Conservation (phyloP, 1,140 invertebrate genomes). For the Panagrolaimus sp. region DNA sequence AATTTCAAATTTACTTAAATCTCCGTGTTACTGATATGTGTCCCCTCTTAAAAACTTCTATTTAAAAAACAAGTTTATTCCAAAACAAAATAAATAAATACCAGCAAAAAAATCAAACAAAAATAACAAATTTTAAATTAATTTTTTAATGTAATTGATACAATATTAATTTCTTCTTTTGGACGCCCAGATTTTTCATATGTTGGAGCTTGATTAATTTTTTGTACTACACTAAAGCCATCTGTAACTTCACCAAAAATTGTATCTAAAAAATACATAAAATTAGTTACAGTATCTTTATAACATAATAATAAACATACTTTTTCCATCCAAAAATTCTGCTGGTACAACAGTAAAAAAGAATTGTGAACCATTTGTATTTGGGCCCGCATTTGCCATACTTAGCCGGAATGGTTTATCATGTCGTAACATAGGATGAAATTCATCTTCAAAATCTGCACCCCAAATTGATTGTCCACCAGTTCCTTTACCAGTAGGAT, state of each 20-base stretch:
- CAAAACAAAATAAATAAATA: too few relatives aligned
- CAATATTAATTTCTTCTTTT: constrained; percentile 88
- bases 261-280: too few relatives aligned
- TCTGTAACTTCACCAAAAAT: constrained; percentile 80
- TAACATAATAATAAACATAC: too few relatives aligned
- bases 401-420: constrained; percentile 88
- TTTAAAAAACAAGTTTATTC: too few relatives aligned
- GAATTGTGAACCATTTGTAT: constrained; percentile 97
- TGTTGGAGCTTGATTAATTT: constrained; percentile 86
- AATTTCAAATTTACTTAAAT: too few relatives aligned
- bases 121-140: too few relatives aligned
- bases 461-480: constrained; percentile 98
- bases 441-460: constrained; percentile 97
- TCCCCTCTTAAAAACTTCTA: too few relatives aligned
- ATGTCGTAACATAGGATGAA: constrained; percentile 77
- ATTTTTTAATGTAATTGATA: constrained; percentile 87
- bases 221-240: constrained; percentile 98
- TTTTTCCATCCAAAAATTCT: constrained; percentile 96
- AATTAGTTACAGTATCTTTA: too few relatives aligned
- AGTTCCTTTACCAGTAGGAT: constrained; percentile 85
- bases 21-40: too few relatives aligned
- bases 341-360: constrained; percentile 92
- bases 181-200: constrained; percentile 97
- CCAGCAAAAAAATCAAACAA: too few relatives aligned
- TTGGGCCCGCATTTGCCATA: constrained; percentile 97